Conservation (phyloP, 2,113 vertebrate species). For the Gadus macrocephalus region DNA sequence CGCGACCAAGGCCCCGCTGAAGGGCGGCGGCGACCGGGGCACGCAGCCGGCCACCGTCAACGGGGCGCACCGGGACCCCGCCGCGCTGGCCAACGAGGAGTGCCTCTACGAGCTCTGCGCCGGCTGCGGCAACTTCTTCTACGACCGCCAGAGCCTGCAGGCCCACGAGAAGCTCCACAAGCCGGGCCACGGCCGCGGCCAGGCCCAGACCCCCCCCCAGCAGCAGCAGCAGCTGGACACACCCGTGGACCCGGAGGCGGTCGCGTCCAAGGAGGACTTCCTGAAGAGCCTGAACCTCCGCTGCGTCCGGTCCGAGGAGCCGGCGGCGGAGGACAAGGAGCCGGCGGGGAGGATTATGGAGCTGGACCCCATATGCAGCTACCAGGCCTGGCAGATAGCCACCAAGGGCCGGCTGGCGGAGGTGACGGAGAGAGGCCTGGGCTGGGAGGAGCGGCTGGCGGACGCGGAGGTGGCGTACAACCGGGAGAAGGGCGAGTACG, state of each 20-base stretch:
- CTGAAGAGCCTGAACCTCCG: conserved; percentile 82
- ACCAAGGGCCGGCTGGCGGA: conserved; percentile 88
- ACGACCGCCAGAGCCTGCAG: conserved; percentile 81
- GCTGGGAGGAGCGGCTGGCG: conserved; percentile 83
- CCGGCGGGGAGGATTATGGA: conserved; percentile 79
- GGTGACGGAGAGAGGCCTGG: conserved; percentile 80
- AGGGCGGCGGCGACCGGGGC: conserved; percentile 64
- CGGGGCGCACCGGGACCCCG: conserved; percentile 83
- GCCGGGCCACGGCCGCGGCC: conserved; percentile 25
- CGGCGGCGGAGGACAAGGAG: conserved; percentile 42
- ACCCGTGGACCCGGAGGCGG: conserved; percentile 33
- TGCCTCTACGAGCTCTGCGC: conserved; percentile 91
- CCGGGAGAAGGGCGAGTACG: conserved; percentile 83
- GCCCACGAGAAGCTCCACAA: conserved; percentile 83
- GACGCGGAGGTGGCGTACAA: conserved; percentile 84
- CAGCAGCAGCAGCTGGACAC: conserved; percentile 1
- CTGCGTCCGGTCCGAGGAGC: conserved; percentile 55
- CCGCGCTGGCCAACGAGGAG: conserved; percentile 76
- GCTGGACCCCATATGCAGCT: conserved; percentile 92
- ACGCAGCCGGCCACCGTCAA: conserved; percentile 86
- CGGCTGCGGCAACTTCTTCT: conserved; percentile 93
- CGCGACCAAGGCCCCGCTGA: conserved; percentile 75
- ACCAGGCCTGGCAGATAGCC: conserved; percentile 94
- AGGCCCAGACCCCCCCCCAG: conserved; percentile 24
- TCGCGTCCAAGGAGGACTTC: conserved; percentile 67